Evolutionary conservation across 2,113 vertebrate genomes (phyloP).

Genomic region (Amphiprion ocellaris): DNA sequence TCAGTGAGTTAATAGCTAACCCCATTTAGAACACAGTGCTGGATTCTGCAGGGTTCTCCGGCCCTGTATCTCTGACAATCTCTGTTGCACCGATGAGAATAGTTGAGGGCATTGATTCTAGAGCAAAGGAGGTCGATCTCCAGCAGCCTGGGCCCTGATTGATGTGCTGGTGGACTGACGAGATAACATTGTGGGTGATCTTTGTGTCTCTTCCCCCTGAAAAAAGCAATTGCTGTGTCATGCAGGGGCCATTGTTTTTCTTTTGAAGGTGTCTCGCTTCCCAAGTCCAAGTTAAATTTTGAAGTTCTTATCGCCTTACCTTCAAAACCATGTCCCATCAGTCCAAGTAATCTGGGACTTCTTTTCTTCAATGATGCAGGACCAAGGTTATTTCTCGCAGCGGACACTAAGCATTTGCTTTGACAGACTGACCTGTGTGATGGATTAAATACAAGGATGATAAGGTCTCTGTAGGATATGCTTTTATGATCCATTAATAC

Average conservation of each 20-base stretch:
- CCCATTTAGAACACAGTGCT: slow-evolving; percentile 70
- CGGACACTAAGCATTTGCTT: slow-evolving; percentile 48
- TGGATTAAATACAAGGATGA: slow-evolving; percentile 32
- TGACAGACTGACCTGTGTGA: slow-evolving; percentile 43
- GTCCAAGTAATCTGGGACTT: slow-evolving; percentile 70
- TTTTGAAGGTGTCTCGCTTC: slow-evolving; percentile 52
- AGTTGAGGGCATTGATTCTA: slow-evolving; percentile 82
- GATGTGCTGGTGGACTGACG: slow-evolving; percentile 80
- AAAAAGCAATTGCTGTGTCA: slow-evolving; percentile 68
- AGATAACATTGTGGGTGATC: slow-evolving; percentile 86
- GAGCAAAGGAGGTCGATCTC: slow-evolving; percentile 78
- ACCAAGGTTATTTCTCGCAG: slow-evolving; percentile 71
- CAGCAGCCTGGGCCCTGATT: slow-evolving; percentile 77
- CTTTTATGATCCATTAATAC: slow-evolving; percentile 5
- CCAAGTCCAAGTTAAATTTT: slow-evolving; percentile 73
- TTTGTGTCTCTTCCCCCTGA: slow-evolving; percentile 69
- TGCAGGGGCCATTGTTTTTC: slow-evolving; percentile 63
- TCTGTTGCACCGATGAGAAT: slow-evolving; percentile 76
- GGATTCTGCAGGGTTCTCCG: slow-evolving; percentile 57
- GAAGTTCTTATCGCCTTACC: slow-evolving; percentile 78
- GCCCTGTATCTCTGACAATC: slow-evolving; percentile 80
- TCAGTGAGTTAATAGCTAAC: slow-evolving; percentile 76
- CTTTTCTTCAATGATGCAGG: slow-evolving; percentile 61
- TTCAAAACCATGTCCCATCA: slow-evolving; percentile 69
- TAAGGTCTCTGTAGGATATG: slow-evolving; percentile 30